Evolutionary conservation across 1,140 invertebrate genomes (phyloP), one percentile per base, ranked within the genome.

Genomic region (Telenomus remus): DNA sequence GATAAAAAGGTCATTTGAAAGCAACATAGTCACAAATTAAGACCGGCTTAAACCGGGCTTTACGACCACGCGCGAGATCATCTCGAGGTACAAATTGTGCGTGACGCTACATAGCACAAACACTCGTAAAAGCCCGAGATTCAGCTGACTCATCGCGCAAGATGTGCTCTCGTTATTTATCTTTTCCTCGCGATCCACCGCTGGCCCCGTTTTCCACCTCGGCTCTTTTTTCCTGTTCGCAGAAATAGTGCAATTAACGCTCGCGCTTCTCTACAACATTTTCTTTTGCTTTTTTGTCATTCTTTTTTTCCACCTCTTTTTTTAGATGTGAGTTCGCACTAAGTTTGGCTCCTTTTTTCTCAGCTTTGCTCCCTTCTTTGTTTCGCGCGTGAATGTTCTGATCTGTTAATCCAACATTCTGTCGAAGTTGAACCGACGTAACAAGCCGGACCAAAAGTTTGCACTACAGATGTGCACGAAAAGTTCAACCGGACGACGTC

Each of bases 61-160:
- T 68, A 66, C 63, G 61, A 56, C 13, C 44, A 44, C 42, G 43
- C 13, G 33, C 19, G 49, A 53, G 54, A 65, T 65, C 55, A 73
- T 73, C 50, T 65, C 61, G 61, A 44, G 35, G 16, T 44, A 55
- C 61, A 73, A 73, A 73, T 73, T 73, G 49, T 65, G 70, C 61
- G 70, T 73, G 70, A 61, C 51, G 34, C n/a, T 39, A 55, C 16
- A 60, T 46, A 39, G 27, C 37, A 13, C 50, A 37, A 35, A 34
- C 49, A 54, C 16, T 69, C 55, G 16, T 55, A 56, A 54, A 43
- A 42, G 11, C 15, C 14, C 19, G 55, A 42, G 55, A 71, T 71
- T 71, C 39, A 42, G 53, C 53, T 49, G 55, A 59, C 54, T 72
- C 69, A 60, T 42, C 14, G 15, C 19, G 14, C 35, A 3, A 35